A percentile compares a stretch with the other conserved stretches of the same genome.
phyloP scores from a whole-genome alignment of 2,888 invertebrate species.

The Neoitamus cyanurus region DNA sequence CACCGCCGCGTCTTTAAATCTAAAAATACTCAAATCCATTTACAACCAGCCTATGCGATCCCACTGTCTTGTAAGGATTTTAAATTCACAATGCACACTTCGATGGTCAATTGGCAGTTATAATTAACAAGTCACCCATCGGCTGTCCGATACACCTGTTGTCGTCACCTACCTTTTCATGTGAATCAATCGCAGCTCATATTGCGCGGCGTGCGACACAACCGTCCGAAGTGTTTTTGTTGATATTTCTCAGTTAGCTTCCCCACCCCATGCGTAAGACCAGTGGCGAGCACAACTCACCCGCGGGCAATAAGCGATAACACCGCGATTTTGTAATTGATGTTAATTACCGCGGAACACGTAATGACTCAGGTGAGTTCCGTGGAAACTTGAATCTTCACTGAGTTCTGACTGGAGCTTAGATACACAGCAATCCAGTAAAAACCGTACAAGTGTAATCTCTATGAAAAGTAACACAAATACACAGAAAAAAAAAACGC shows the following conservation, averaged over 20 bases:
- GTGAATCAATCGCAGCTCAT: not conserved
- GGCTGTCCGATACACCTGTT: not conserved
- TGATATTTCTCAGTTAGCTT: not conserved
- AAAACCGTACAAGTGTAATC: not conserved
- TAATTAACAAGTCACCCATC: not conserved
- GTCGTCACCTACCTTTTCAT: not conserved
- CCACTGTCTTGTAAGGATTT: not conserved
- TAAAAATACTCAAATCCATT: not conserved
- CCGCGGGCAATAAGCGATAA: not conserved
- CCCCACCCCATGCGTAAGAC: not conserved
- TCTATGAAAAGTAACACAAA: not conserved
- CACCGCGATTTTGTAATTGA: not conserved
- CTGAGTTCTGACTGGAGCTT: not conserved
- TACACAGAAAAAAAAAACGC: not conserved
- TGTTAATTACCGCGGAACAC: not conserved
- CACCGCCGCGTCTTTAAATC: not conserved
- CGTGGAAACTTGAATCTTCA: not conserved
- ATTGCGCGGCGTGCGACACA: not conserved
- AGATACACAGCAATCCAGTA: not conserved
- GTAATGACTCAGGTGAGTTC: not conserved
- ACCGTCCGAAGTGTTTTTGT: not conserved
- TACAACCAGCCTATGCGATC: not conserved
- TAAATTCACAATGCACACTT: not conserved
- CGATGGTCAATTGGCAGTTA: not conserved
- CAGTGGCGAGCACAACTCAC: not conserved